phyloP scores from a whole-genome alignment of 1,140 invertebrate genomes.

The Drosophila ercepeae region DNA sequence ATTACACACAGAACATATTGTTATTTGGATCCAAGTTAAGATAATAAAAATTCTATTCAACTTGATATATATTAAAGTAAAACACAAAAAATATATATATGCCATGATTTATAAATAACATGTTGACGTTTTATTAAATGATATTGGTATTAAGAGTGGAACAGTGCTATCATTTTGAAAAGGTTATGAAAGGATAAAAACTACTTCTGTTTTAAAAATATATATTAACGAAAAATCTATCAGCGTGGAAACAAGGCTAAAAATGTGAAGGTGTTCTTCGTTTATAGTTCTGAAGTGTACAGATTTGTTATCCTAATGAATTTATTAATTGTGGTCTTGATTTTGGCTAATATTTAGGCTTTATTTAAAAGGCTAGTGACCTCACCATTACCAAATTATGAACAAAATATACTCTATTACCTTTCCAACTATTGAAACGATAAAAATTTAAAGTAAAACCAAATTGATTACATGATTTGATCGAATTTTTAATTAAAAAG shows the following conservation, averaged over 20 bases:
- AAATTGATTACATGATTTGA: too few species aligned
- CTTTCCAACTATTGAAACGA: neutral
- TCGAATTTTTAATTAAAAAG: too few species aligned
- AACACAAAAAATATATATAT: constrained; percentile 4
- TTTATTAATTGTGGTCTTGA: too few species aligned
- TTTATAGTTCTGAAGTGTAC: neutral
- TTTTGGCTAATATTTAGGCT: too few species aligned
- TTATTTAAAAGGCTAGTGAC: too few species aligned
- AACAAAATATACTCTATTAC: neutral
- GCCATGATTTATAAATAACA: constrained; percentile 7
- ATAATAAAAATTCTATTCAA: constrained; percentile 1
- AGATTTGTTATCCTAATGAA: neutral
- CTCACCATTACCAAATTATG: too few species aligned
- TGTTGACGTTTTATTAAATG: neutral
- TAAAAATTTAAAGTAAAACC: neutral
- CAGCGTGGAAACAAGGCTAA: too few species aligned
- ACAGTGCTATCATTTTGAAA: neutral
- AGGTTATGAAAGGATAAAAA: neutral
- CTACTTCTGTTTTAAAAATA: neutral
- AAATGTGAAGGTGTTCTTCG: neutral
- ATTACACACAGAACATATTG: constrained; percentile 70
- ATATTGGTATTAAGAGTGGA: neutral
- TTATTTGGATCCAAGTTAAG: constrained; percentile 19
- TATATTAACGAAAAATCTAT: neutral
- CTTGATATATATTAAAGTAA: constrained; percentile 11